Evolutionary conservation across 2,113 vertebrate genomes (phyloP).

Genomic region (Synchiropus splendidus): DNA sequence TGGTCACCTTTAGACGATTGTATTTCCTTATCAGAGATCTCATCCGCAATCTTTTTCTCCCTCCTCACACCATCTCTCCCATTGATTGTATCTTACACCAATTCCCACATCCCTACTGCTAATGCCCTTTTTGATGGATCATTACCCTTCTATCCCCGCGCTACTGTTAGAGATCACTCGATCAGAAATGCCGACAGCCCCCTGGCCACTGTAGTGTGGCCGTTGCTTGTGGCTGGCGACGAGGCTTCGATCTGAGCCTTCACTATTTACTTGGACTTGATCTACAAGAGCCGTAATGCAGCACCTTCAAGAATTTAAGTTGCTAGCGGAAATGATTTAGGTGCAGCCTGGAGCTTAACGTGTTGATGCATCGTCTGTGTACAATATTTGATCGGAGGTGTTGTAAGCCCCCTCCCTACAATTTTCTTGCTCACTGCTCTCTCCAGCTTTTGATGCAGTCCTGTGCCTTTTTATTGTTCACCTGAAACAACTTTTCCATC

Average conservation of each 20-base stretch:
- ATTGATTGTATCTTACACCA: conserved; percentile 26
- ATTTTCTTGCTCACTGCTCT: conserved; percentile 10
- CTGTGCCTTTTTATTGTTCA: conserved; percentile 34
- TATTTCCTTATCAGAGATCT: conserved; percentile 32
- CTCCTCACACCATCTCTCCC: conserved; percentile 33
- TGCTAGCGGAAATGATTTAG: conserved; percentile 21
- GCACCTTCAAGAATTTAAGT: conserved; percentile 27
- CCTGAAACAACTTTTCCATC: conserved; percentile 55
- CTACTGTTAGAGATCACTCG: conserved; percentile 47
- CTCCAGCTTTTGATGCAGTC: conserved; percentile 17
- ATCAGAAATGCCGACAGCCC: conserved; percentile 39
- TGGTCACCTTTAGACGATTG: conserved; percentile 9
- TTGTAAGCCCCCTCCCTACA: conserved; percentile 20
- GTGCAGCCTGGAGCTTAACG: conserved; percentile 28
- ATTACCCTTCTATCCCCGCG: conserved; percentile 48
- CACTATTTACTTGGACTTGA: conserved; percentile 47
- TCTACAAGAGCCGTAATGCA: conserved; percentile 16
- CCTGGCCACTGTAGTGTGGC: conserved; percentile 24
- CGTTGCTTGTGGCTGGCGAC: conserved; percentile 27
- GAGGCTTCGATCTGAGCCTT: conserved; percentile 31
- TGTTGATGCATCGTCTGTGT: conserved; percentile 7
- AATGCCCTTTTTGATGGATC: conserved; percentile 59
- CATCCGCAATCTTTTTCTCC: conserved; percentile 38
- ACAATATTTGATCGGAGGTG: conserved; percentile 33
- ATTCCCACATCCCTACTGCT: conserved; percentile 39